Percentiles rank a stretch among this genome's conserved stretches.
Conservation (phyloP, 2,888 invertebrate genomes). For the Calameuta pallipes region DNA sequence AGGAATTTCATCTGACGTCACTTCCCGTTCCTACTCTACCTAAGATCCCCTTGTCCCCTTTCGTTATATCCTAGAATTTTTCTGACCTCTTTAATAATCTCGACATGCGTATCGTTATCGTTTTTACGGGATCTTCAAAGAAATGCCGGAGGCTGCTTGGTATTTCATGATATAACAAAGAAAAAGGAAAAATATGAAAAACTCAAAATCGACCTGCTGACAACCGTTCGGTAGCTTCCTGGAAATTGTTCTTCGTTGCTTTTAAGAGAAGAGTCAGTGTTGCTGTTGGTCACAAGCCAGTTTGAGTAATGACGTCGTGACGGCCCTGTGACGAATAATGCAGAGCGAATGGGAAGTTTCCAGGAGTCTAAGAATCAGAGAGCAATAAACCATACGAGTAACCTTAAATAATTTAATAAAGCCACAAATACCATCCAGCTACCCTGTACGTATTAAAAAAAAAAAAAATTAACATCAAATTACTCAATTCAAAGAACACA, state of each 20-base stretch:
- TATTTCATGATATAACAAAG: background rate
- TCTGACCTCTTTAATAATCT: background rate
- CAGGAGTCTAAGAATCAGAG: background rate
- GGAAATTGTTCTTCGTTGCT: background rate
- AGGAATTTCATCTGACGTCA: background rate
- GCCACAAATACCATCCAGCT: too few relatives aligned
- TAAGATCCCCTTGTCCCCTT: background rate
- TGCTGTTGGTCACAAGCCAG: slow-evolving; percentile 48
- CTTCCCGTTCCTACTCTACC: background rate
- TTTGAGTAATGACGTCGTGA: slow-evolving; percentile 34
- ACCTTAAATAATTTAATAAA: background rate
- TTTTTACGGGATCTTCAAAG: background rate
- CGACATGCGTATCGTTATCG: background rate
- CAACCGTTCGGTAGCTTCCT: background rate
- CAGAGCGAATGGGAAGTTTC: background rate
- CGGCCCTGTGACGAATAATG: background rate
- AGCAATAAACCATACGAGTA: background rate
- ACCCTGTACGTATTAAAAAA: background rate
- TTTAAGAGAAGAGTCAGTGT: slow-evolving; percentile 46
- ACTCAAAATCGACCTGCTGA: background rate
- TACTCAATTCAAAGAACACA: background rate
- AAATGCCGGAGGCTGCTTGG: background rate
- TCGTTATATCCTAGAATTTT: background rate
- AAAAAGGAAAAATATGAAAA: background rate
- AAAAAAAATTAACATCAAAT: background rate